These are phyloP conservation scores for Apamea sordens DNA, from an alignment of 2,888 invertebrate genomes.

Conservation along the genomic window DNA sequence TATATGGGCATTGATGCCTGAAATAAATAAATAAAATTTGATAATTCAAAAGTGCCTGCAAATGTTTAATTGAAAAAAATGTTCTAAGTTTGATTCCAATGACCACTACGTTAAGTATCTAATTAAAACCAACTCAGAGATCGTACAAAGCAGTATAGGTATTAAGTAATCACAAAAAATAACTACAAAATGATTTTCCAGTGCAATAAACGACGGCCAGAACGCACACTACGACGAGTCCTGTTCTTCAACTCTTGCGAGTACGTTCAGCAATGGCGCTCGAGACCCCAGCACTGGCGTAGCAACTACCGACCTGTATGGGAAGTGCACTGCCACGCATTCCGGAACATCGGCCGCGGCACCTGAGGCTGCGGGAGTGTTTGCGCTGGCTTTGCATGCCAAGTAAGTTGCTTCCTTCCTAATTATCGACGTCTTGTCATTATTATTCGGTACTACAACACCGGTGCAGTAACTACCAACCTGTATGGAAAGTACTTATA, in stretches of 20 bases:
- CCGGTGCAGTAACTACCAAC: background rate
- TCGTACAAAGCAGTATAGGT: background rate
- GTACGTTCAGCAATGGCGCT: conserved; percentile 99
- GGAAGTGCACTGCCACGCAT: conserved; percentile 99
- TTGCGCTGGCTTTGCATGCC: conserved; percentile 99
- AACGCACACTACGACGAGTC: conserved; percentile 99
- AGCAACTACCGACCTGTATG: conserved; percentile 99
- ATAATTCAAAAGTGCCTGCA: too few relatives aligned
- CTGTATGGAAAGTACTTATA: conserved; percentile 77
- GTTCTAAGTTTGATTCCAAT: too few relatives aligned
- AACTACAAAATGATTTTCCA: conserved; percentile 62
- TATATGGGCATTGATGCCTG: too few relatives aligned
- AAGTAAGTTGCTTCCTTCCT: conserved; percentile 89
- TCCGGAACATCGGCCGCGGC: conserved; percentile 99
- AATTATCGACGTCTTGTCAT: too few relatives aligned
- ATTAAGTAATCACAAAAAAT: background rate
- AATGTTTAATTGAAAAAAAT: too few relatives aligned
- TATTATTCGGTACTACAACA: too few relatives aligned
- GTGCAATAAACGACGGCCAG: conserved; percentile 99
- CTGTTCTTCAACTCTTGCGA: conserved; percentile 99
- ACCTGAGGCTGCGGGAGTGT: conserved; percentile 99
- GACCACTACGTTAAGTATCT: background rate
- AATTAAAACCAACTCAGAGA: too few relatives aligned
- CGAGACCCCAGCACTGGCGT: conserved; percentile 99
- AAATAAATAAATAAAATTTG: too few relatives aligned